Evolutionary conservation across 1,140 invertebrate species (phyloP), one percentile per base, ranked within the genome.

Genomic region (Himalopsyche phryganea): DNA sequence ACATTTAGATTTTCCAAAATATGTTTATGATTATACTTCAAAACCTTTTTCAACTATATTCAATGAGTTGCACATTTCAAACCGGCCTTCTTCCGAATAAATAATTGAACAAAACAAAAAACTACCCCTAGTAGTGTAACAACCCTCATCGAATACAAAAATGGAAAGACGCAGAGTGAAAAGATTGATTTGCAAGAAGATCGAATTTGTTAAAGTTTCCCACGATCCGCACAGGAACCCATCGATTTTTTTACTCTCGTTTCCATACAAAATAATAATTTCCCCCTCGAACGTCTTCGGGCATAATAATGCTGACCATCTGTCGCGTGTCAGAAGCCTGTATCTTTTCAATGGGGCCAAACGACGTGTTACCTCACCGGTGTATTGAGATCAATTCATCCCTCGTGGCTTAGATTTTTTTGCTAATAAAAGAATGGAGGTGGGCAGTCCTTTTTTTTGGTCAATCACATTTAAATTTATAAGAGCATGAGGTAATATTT

Each of bases 301-400:
- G 48, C 42, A 15, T 45, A 40, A 40, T 40, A 40, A 40, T 40
- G 11, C 56, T 58, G 49, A 52, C 56, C 56, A 58, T 51, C 56
- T 58, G 56, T 52, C 56, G 56, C 56, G 56, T 58, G 56, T 58
- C 56, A 36, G 44, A n/a, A 47, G 49, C 47, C 41, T 38, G 47
- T 14, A 50, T 13, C 47, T 49, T 50, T 58, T 58, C 47, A 50
- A 41, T 17, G 23, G 53, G 28, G 33, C 45, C 54, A 36, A 18
- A 57, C 47, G 11, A 13, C 38, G 38, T 15, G 46, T 48, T 46
- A 46, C 38, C 28, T 57, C 48, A 41, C 38, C 11, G 15, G 40
- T 23, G 9, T 23, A 47, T 48, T 40, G 6, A 45, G 44, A 55
- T 47, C 53, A 38, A 55, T 55, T 48, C 45, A 55, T 55, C 44